These are phyloP conservation scores for Mirounga angustirostris DNA, from an alignment of 2,113 vertebrate genomes.

Conservation along the genomic window DNA sequence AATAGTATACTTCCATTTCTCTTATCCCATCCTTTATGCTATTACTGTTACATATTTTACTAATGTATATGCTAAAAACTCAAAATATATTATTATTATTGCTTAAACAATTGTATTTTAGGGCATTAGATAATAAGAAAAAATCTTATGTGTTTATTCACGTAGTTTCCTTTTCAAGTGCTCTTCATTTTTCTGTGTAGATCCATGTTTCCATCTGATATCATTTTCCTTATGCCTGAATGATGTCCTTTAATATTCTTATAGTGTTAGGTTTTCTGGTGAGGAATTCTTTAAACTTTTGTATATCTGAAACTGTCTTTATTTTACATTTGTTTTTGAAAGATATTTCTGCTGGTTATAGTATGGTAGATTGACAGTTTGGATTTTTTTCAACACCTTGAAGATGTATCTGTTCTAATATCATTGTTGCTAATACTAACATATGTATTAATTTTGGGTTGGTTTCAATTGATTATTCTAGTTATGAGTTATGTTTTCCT, in stretches of 20 bases:
- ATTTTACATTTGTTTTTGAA: not conserved
- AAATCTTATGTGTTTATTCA: not conserved
- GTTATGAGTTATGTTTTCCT: not conserved
- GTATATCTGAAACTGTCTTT: not conserved
- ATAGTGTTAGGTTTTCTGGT: not conserved
- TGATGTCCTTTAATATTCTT: not conserved
- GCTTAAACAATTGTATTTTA: not conserved
- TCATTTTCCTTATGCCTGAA: not conserved
- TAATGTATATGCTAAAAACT: not conserved
- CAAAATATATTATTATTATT: not conserved
- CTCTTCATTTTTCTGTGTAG: not conserved
- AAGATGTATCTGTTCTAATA: not conserved
- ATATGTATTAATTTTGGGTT: not conserved
- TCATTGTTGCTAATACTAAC: not conserved
- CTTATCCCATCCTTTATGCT: not conserved
- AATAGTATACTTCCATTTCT: not conserved
- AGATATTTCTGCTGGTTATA: not conserved
- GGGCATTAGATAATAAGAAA: not conserved
- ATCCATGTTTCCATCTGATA: not conserved
- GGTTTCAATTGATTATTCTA: not conserved
- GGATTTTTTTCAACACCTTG: not conserved
- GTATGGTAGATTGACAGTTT: not conserved
- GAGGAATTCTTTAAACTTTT: not conserved
- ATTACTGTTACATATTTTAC: not conserved
- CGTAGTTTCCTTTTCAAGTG: not conserved